Percentiles rank a stretch among this genome's conserved stretches.
These are phyloP conservation scores for Danio tinwini DNA, from an alignment of 2,797 vertebrate species.

Conservation along the genomic window DNA sequence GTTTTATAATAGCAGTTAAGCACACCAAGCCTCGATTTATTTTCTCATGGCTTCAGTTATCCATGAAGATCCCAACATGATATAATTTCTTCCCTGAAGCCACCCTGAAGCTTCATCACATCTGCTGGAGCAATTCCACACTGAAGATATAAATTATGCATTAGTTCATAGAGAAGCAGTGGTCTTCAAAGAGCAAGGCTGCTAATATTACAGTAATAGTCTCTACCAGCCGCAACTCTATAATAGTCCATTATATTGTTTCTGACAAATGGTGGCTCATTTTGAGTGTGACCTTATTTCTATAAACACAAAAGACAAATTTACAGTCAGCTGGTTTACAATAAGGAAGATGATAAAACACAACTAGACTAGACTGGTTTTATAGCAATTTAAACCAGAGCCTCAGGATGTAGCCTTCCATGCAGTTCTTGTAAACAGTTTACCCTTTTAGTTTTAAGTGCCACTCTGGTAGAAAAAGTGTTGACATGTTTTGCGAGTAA, in stretches of 20 bases:
- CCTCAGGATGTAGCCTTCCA: conserved; percentile 43
- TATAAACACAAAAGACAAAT: conserved; percentile 13
- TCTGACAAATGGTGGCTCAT: conserved; percentile 10
- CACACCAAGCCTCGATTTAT: not conserved
- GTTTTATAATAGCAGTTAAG: not conserved
- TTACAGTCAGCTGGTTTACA: conserved; percentile 17
- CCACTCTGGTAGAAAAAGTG: conserved; percentile 31
- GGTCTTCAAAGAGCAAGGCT: conserved; percentile 49
- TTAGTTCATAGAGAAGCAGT: conserved; percentile 43
- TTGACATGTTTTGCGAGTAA: conserved; percentile 42
- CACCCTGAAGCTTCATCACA: not conserved
- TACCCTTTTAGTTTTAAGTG: conserved; percentile 64
- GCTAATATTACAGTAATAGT: conserved; percentile 32
- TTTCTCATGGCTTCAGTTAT: not conserved
- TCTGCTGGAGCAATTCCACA: conserved; percentile 9
- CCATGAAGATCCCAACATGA: conserved; percentile 7
- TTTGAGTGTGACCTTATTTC: not conserved
- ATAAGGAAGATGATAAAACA: conserved; percentile 5
- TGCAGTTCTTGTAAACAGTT: conserved; percentile 63
- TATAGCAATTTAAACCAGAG: conserved; percentile 13
- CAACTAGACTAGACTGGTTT: conserved; percentile 24
- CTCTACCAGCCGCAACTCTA: conserved; percentile 13
- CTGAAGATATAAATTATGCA: not conserved
- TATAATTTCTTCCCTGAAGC: not conserved
- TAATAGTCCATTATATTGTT: not conserved